Evolutionary conservation across 2,888 invertebrate genomes (phyloP).

Genomic region (Scaeva pyrastri): DNA sequence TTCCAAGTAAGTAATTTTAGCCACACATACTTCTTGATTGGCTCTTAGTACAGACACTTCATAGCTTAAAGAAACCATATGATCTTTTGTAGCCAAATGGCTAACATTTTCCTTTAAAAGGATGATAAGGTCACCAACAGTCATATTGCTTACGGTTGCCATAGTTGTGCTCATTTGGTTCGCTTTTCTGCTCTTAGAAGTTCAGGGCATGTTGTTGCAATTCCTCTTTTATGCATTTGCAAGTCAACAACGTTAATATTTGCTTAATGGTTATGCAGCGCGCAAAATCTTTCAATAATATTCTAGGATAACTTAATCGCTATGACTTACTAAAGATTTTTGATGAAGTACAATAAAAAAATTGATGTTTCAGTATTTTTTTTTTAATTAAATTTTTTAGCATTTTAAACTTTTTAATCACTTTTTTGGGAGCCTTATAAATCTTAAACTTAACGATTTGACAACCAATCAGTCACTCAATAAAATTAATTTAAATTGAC

Average conservation of each 20-base stretch:
- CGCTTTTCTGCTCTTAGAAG: constrained; percentile 4
- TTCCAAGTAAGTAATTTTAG: constrained; percentile 2
- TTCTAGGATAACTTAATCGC: not conserved
- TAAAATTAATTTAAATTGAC: no score
- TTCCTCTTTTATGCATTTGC: not conserved
- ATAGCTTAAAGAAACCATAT: not conserved
- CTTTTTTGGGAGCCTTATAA: constrained; percentile 1
- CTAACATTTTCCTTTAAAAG: constrained; percentile 1
- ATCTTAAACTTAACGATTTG: not conserved
- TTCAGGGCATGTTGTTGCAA: not conserved
- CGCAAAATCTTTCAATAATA: no score
- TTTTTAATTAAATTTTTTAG: not conserved
- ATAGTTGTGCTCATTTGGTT: not conserved
- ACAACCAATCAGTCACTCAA: constrained; percentile 7
- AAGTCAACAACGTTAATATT: not conserved
- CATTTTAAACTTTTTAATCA: not conserved
- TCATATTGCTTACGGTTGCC: not conserved
- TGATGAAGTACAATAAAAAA: no score
- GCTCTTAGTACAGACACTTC: constrained; percentile 7
- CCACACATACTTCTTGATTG: not conserved
- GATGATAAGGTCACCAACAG: not conserved
- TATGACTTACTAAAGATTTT: not conserved
- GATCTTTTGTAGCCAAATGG: constrained; percentile 4
- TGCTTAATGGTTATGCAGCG: no score
- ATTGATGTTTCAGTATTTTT: not conserved